Evolutionary conservation across 2,797 vertebrate genomes (phyloP).

Genomic region (Hozukius guyotensis): DNA sequence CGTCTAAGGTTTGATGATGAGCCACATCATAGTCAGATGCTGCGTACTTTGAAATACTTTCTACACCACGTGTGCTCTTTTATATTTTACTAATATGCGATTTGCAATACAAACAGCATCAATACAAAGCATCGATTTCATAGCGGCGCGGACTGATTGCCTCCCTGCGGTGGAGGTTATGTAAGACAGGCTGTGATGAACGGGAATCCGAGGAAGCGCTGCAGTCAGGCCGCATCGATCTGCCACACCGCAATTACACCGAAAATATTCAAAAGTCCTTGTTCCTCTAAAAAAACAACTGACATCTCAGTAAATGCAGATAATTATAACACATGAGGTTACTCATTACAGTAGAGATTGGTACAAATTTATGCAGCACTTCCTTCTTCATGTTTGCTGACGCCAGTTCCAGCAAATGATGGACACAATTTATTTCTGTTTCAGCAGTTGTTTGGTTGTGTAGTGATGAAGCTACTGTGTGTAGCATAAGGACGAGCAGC

Average conservation of each 20-base stretch:
- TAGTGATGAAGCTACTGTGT: neutral
- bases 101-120: conserved; percentile 27
- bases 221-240: conserved; percentile 47
- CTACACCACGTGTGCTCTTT: neutral
- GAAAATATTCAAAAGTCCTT: conserved; percentile 15
- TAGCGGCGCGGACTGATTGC: conserved; percentile 36
- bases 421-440: neutral
- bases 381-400: neutral
- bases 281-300: neutral
- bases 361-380: neutral
- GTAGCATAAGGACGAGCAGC: neutral
- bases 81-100: conserved; percentile 5
- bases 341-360: neutral
- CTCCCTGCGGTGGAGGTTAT: conserved; percentile 55
- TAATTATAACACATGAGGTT: conserved; percentile 25
- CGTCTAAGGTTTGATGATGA: neutral
- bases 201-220: conserved; percentile 21
- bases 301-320: conserved; percentile 16
- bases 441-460: neutral
- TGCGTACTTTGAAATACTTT: neutral
- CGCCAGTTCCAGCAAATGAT: neutral
- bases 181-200: conserved; percentile 57
- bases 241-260: conserved; percentile 11
- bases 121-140: conserved; percentile 55
- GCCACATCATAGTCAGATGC: neutral